Evolutionary conservation across 35 echinoderm and acorn worm genomes (phyloP).

Genomic region (Ophiothrix spiculata): DNA sequence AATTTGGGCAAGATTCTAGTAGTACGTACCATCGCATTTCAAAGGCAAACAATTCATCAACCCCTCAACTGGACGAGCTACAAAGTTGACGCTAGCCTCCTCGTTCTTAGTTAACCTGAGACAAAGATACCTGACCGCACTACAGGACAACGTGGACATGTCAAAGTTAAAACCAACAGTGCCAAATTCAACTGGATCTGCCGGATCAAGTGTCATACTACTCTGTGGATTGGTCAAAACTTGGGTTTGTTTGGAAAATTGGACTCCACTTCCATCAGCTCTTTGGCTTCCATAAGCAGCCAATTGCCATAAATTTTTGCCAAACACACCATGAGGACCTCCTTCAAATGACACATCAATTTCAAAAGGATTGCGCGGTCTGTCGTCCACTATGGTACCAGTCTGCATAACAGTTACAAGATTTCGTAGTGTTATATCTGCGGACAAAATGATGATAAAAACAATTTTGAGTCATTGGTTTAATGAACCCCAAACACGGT

Average conservation of each 20-base stretch:
- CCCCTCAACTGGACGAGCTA: conserved; percentile 32
- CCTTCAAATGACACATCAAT: conserved; percentile 43
- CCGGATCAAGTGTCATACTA: conserved; percentile 6
- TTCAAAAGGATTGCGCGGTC: conserved; percentile 43
- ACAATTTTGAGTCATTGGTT: no score
- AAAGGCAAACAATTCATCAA: conserved; percentile 19
- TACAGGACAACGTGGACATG: conserved; percentile 36
- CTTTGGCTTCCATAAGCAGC: conserved; percentile 67
- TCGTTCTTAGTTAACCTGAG: conserved; percentile 47
- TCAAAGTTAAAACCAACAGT: conserved; percentile 22
- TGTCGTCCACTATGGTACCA: conserved; percentile 38
- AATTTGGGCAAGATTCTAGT: no score
- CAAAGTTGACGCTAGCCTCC: conserved; percentile 45
- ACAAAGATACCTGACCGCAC: conserved; percentile 56
- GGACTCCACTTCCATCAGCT: conserved; percentile 52
- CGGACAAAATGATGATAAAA: background rate
- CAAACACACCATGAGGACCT: conserved; percentile 25
- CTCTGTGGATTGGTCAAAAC: conserved; percentile 42
- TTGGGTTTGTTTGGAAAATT: conserved; percentile 51
- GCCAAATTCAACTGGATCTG: conserved; percentile 23
- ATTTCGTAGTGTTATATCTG: conserved; percentile 9
- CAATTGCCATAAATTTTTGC: conserved; percentile 66
- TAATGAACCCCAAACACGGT: no score
- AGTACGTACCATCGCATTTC: conserved; percentile 17
- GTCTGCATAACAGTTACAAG: conserved; percentile 12